These are phyloP conservation scores for Phalacrocorax brasilianus DNA, from an alignment of 2,113 vertebrate species.

Conservation along the genomic window DNA sequence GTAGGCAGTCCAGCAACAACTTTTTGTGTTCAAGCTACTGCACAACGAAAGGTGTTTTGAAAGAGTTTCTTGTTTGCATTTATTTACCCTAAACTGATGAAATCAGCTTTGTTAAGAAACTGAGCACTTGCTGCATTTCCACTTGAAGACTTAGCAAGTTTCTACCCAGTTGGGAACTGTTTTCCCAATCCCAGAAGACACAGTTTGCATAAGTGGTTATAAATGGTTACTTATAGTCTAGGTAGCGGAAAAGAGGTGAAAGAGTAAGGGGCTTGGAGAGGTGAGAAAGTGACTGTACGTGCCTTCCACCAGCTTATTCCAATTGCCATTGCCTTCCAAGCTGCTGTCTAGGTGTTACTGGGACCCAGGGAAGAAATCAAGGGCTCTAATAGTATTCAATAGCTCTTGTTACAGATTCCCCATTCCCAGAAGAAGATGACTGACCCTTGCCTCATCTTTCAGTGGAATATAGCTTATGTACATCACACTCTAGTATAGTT, in stretches of 20 bases:
- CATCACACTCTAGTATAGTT: background rate
- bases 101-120: background rate
- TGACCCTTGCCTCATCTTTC: background rate
- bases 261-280: background rate
- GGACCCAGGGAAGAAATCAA: background rate
- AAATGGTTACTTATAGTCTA: background rate
- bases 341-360: background rate
- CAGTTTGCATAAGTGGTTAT: background rate
- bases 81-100: background rate
- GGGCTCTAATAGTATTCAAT: background rate
- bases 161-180: background rate
- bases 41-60: background rate
- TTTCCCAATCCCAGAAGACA: background rate
- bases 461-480: background rate
- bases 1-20: background rate
- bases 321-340: background rate
- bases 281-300: background rate
- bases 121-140: background rate
- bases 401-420: background rate
- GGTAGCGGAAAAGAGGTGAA: background rate
- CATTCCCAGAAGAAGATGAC: background rate
- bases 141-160: background rate
- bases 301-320: background rate
- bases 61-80: background rate
- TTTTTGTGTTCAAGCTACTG: background rate